Percentiles rank a stretch among this genome's conserved stretches.
phyloP scores from a whole-genome alignment of 2,888 invertebrate genomes.

The Brachynemurus nebulosus region DNA sequence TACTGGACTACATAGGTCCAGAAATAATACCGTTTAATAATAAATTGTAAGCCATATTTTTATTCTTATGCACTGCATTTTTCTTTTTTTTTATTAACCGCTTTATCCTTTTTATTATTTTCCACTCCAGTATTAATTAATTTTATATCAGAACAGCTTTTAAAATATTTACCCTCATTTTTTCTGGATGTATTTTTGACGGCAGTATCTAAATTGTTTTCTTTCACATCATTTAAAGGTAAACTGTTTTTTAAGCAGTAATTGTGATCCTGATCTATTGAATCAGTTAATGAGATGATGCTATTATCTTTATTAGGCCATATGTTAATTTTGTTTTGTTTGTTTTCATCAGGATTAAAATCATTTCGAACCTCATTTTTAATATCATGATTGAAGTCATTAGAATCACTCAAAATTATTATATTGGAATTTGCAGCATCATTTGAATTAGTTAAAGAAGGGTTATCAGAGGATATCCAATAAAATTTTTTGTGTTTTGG shows the following conservation, averaged over 20 bases:
- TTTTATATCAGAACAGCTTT: background rate
- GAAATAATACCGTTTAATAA: background rate
- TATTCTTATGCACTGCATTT: background rate
- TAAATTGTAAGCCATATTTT: background rate
- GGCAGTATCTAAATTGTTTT: background rate
- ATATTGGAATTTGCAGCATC: background rate
- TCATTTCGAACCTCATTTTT: background rate
- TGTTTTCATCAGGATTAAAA: background rate
- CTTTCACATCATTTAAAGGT: background rate
- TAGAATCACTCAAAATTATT: background rate
- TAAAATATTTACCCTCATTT: background rate
- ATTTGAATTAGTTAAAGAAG: background rate
- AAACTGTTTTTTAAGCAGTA: background rate
- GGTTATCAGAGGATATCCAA: background rate
- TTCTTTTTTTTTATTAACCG: background rate
- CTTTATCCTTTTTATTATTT: background rate
- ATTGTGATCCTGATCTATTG: background rate
- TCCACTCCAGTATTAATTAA: background rate
- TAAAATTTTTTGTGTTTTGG: background rate
- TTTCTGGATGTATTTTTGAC: background rate
- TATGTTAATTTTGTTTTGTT: background rate
- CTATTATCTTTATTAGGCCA: background rate
- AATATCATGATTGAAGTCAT: background rate
- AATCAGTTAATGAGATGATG: background rate
- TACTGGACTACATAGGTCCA: no score